Evolutionary conservation across 2,113 vertebrate genomes (phyloP).

Genomic region (Damaliscus lunatus): DNA sequence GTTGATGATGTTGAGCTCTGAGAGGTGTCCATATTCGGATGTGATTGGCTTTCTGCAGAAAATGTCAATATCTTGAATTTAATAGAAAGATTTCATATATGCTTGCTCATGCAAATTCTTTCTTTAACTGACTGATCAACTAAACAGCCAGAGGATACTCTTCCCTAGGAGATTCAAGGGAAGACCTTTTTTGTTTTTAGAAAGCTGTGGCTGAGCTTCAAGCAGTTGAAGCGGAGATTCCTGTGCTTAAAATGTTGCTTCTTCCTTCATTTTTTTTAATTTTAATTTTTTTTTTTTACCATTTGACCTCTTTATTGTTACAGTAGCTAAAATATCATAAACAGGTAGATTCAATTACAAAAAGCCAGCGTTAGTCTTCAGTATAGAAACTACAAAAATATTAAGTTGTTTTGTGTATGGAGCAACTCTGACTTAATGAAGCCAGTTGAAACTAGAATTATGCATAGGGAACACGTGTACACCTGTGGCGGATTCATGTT

Average conservation of each 20-base stretch:
- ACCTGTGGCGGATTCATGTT: too few species aligned
- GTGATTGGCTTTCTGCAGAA: conserved; percentile 1
- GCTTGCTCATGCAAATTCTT: not conserved
- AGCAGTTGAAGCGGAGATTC: not conserved
- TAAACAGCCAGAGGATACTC: not conserved
- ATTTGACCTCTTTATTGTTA: not conserved
- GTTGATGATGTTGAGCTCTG: not conserved
- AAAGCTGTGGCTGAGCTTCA: not conserved
- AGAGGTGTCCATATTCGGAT: not conserved
- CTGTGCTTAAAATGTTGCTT: not conserved
- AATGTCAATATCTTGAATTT: not conserved
- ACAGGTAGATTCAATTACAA: not conserved
- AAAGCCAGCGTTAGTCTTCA: not conserved
- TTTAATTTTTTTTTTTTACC: not conserved
- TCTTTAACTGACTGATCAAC: not conserved
- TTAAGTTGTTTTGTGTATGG: not conserved
- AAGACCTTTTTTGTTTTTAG: not conserved
- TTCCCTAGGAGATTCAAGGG: not conserved
- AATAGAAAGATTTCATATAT: not conserved
- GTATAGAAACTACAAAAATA: not conserved
- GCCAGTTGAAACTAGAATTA: not conserved
- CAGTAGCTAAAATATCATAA: not conserved
- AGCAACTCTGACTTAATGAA: not conserved
- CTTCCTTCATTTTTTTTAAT: not conserved
- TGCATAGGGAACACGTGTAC: not conserved